Evolutionary conservation across 2,113 vertebrate species (phyloP).

Genomic region (Pangasianodon gigas): DNA sequence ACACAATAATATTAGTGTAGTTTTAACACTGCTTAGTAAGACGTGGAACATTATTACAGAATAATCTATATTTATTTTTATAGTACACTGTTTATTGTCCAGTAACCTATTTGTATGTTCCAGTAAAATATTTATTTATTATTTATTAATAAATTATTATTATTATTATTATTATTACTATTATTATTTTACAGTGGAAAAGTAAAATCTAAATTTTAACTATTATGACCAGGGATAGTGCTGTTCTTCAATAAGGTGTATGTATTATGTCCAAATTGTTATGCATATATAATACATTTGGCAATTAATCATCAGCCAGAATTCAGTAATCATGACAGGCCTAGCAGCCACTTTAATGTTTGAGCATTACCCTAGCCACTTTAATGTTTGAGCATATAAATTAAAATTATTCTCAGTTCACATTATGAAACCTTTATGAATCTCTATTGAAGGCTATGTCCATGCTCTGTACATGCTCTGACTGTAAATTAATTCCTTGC

Average conservation of each 20-base stretch:
- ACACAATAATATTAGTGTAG: not conserved
- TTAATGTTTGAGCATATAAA: not conserved
- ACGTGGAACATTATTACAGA: too few relatives aligned
- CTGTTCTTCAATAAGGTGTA: not conserved
- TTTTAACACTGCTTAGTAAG: not conserved
- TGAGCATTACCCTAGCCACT: not conserved
- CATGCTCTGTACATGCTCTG: not conserved
- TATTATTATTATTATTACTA: not conserved
- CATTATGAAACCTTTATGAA: not conserved
- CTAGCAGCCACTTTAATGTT: not conserved
- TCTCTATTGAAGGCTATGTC: constrained; percentile 39
- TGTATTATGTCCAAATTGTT: not conserved
- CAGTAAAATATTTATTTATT: not conserved
- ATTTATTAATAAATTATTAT: not conserved
- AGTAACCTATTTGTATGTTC: not conserved
- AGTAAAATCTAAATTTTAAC: not conserved
- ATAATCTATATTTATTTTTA: not conserved
- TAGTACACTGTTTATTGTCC: not conserved
- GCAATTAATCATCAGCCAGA: not conserved
- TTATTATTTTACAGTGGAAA: not conserved
- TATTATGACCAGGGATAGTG: not conserved
- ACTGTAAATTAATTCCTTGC: constrained; percentile 50
- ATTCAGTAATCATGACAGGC: not conserved
- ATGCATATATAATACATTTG: not conserved
- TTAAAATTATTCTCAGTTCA: not conserved